Evolutionary conservation across 2,113 vertebrate species (phyloP).

Genomic region (Megaceryle maxima): DNA sequence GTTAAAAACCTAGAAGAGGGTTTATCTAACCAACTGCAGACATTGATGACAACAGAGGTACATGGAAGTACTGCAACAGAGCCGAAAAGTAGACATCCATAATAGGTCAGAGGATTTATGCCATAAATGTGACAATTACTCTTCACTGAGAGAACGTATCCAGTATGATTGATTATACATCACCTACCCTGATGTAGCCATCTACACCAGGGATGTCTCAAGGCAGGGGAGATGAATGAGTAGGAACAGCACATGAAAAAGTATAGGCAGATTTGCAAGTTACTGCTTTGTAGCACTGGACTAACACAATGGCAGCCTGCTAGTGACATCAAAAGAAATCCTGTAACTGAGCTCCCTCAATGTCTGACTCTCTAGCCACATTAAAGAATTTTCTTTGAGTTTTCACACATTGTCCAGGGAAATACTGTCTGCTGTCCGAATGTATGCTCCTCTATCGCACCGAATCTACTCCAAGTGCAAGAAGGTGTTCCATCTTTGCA

Average conservation of each 20-base stretch:
- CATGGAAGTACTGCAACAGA: background rate
- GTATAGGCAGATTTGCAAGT: background rate
- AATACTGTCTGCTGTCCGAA: background rate
- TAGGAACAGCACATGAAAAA: background rate
- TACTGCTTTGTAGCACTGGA: background rate
- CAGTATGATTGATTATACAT: background rate
- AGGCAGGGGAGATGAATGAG: background rate
- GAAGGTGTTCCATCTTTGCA: background rate
- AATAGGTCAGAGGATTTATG: background rate
- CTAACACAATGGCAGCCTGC: background rate
- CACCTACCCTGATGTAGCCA: background rate
- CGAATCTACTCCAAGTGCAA: background rate
- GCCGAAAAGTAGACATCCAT: background rate
- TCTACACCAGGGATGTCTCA: background rate
- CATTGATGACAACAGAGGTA: background rate
- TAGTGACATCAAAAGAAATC: background rate
- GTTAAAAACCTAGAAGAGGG: background rate
- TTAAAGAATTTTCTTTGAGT: background rate
- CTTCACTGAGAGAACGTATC: background rate
- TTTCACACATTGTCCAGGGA: background rate
- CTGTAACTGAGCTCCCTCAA: background rate
- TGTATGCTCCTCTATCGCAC: background rate
- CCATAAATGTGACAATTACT: background rate
- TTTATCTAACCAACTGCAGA: background rate
- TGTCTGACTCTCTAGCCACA: background rate